A percentile compares a stretch with the other conserved stretches of the same genome.
phyloP scores from a whole-genome alignment of 2,113 vertebrate species.

The Pao palembangensis region DNA sequence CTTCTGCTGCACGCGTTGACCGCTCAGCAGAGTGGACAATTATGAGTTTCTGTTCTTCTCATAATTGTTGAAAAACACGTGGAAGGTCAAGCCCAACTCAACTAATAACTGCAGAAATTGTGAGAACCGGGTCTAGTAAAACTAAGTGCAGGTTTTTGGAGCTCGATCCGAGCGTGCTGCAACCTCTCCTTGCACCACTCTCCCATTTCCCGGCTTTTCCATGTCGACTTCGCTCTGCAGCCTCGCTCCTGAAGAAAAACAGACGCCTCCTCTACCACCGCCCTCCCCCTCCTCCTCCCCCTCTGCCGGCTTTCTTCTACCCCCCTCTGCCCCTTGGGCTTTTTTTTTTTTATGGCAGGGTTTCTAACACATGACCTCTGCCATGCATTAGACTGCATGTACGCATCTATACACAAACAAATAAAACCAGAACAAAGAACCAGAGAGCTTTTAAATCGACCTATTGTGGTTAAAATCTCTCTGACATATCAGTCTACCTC shows the following conservation, averaged over 20 bases:
- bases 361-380: constrained; percentile 70
- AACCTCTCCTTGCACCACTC: constrained; percentile 50
- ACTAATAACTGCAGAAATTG: background rate
- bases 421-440: constrained; percentile 26
- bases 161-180: constrained; percentile 23
- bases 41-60: background rate
- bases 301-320: constrained; percentile 48
- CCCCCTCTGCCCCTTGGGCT: constrained; percentile 47
- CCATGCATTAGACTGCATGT: constrained; percentile 61
- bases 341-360: constrained; percentile 69
- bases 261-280: constrained; percentile 61
- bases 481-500: constrained; percentile 25
- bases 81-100: background rate
- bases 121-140: background rate
- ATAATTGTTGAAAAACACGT: background rate
- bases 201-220: constrained; percentile 74
- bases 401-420: constrained; percentile 32
- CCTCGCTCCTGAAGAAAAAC: constrained; percentile 75
- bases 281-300: constrained; percentile 29
- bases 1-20: background rate
- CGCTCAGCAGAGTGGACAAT: background rate
- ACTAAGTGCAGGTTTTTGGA: constrained; percentile 21
- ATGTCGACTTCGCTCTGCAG: constrained; percentile 68
- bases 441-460: background rate
- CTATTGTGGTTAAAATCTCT: background rate